phyloP scores from a whole-genome alignment of 2,797 vertebrate genomes.

The Characodon lateralis region DNA sequence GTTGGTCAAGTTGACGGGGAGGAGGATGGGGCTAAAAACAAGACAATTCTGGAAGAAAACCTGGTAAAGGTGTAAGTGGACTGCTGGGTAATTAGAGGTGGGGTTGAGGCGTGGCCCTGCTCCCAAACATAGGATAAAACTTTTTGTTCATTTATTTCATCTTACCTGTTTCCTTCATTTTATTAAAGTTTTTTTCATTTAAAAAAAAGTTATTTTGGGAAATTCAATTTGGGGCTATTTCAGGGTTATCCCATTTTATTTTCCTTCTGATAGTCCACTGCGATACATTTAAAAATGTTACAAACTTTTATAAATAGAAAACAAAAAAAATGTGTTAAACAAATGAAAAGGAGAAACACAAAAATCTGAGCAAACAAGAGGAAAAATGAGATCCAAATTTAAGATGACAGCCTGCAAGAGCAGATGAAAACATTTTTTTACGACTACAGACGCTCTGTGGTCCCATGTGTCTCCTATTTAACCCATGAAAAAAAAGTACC shows the following conservation, averaged over 20 bases:
- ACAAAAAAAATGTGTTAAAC: neutral
- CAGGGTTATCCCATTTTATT: neutral
- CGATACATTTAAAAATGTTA: neutral
- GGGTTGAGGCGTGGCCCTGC: no score
- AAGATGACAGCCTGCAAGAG: constrained; percentile 37
- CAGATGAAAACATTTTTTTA: constrained; percentile 42
- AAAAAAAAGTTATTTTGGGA: neutral
- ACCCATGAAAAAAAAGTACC: constrained; percentile 60
- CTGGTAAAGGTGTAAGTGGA: no score
- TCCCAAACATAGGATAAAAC: no score
- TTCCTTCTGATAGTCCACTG: neutral
- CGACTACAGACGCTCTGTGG: constrained; percentile 43
- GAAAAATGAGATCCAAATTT: constrained; percentile 19
- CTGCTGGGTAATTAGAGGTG: no score
- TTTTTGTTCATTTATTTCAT: no score
- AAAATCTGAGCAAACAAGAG: constrained; percentile 18
- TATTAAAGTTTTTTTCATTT: neutral
- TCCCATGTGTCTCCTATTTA: constrained; percentile 58
- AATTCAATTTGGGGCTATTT: neutral
- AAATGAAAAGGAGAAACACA: neutral
- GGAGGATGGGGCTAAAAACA: no score
- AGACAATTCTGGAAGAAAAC: no score
- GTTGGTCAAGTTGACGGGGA: no score
- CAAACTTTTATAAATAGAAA: neutral
- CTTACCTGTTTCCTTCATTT: neutral